Evolutionary conservation across 2,888 invertebrate genomes (phyloP).

Genomic region (Drosophila maculinotata): DNA sequence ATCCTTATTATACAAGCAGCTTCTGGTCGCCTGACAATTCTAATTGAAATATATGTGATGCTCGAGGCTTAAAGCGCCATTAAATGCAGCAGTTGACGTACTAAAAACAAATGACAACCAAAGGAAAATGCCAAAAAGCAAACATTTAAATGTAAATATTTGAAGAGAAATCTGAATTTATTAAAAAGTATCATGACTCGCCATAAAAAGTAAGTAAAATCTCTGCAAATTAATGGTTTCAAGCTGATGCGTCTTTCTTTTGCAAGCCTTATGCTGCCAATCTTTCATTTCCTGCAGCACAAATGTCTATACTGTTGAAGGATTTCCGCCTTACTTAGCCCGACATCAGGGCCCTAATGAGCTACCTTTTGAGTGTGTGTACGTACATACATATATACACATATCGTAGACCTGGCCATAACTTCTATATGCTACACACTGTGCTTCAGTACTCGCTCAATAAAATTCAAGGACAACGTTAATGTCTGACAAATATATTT

Average conservation of each 20-base stretch:
- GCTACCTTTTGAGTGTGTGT: conserved; percentile 10
- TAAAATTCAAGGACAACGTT: conserved; percentile 47
- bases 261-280: not conserved
- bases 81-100: conserved; percentile 1
- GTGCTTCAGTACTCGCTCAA: conserved; percentile 2
- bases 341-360: conserved; percentile 40
- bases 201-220: not conserved
- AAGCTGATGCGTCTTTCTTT: conserved; percentile 8
- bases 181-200: not conserved
- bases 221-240: conserved; percentile 23
- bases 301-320: conserved; percentile 36
- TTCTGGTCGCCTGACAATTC: conserved; percentile 2
- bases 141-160: not conserved
- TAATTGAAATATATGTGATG: conserved; percentile 37
- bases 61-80: conserved; percentile 3
- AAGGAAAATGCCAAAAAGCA: not conserved
- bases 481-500: conserved; percentile 41
- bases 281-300: conserved; percentile 36
- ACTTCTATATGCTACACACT: not conserved
- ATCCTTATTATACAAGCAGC: conserved; percentile 24
- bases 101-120: not conserved
- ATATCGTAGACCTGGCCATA: conserved; percentile 3
- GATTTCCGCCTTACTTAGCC: conserved; percentile 49
- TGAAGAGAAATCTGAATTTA: not conserved
- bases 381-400: not conserved